Evolutionary conservation across 2,113 vertebrate species (phyloP).

Genomic region (Chitala chitala): DNA sequence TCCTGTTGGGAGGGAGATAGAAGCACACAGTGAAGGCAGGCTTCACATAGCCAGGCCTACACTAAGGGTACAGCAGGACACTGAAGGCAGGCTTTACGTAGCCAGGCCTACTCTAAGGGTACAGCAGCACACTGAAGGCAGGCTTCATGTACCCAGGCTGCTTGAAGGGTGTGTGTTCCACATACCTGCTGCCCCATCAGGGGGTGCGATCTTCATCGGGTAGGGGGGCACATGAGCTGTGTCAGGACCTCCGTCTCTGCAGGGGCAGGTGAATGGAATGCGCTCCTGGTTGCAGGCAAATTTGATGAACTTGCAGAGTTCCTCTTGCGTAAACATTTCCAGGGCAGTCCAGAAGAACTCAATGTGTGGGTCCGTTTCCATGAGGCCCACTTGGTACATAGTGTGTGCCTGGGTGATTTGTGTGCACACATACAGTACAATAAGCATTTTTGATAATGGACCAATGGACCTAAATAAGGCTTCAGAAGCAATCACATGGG

Average conservation of each 20-base stretch:
- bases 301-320: conserved; percentile 98
- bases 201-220: conserved; percentile 97
- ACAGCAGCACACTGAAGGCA: too few relatives aligned
- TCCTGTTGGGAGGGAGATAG: conserved; percentile 52
- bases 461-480: not conserved
- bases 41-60: not conserved
- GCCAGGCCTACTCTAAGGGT: too few relatives aligned
- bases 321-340: conserved; percentile 94
- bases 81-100: not conserved
- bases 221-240: conserved; percentile 94
- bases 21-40: not conserved
- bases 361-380: conserved; percentile 97
- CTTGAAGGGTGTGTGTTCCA: not conserved
- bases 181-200: conserved; percentile 86
- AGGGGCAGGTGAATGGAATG: conserved; percentile 95
- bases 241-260: conserved; percentile 90
- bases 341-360: conserved; percentile 95
- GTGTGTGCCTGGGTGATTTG: conserved; percentile 78
- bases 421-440: not conserved
- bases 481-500: not conserved
- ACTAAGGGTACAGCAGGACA: not conserved
- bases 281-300: conserved; percentile 97
- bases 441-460: not conserved
- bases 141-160: too few relatives aligned
- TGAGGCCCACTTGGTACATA: conserved; percentile 98